Percentiles rank a stretch among this genome's conserved stretches.
Conservation (phyloP, 2,113 vertebrate species). For the Girardinichthys multiradiatus region DNA sequence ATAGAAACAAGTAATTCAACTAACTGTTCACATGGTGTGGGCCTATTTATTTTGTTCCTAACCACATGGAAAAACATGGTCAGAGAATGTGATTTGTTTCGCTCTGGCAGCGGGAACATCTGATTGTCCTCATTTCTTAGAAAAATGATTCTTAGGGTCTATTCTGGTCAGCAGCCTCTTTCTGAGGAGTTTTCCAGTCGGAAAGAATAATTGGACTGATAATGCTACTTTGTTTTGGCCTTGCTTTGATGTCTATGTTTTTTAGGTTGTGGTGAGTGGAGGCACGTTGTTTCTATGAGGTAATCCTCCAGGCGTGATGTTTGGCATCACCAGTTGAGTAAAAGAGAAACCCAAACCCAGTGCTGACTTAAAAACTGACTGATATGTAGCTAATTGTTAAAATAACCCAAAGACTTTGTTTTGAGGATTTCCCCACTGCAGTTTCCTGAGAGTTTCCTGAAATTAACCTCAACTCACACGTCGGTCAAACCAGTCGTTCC, state of each 20-base stretch:
- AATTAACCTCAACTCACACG: slow-evolving; percentile 39
- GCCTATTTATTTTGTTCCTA: slow-evolving; percentile 14
- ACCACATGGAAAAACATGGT: not conserved
- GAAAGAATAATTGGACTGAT: slow-evolving; percentile 32
- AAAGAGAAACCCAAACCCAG: too few relatives aligned
- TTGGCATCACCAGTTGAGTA: not conserved
- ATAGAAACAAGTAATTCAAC: not conserved
- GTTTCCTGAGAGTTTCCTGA: slow-evolving; percentile 37
- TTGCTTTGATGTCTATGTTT: not conserved
- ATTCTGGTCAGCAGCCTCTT: not conserved
- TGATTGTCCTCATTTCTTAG: slow-evolving; percentile 18
- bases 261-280: slow-evolving; percentile 11
- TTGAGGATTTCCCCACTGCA: not conserved
- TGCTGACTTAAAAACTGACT: not conserved
- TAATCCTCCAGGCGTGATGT: not conserved
- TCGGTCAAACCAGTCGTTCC: not conserved
- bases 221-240: not conserved
- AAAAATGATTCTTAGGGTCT: slow-evolving; percentile 30
- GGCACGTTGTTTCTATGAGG: slow-evolving; percentile 13
- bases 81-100: slow-evolving; percentile 20
- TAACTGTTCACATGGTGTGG: not conserved
- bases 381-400: not conserved
- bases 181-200: slow-evolving; percentile 8
- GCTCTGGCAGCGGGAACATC: slow-evolving; percentile 12
- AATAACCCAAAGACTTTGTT: not conserved